Evolutionary conservation across 2,888 invertebrate species (phyloP).

Genomic region (Apotomis capreana): DNA sequence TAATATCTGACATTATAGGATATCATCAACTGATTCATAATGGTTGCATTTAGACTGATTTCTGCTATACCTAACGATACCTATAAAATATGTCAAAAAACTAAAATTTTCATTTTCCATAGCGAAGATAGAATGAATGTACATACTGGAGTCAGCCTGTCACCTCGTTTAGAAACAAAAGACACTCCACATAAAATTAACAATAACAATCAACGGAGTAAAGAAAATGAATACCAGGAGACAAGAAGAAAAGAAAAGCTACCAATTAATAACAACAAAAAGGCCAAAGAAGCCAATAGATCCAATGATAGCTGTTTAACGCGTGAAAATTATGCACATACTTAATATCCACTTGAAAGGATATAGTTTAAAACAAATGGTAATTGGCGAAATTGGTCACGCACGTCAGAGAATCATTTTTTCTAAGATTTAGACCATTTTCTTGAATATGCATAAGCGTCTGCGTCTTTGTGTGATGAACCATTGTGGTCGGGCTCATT

Average conservation of each 20-base stretch:
- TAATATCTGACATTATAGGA: not conserved
- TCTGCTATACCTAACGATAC: too few species aligned
- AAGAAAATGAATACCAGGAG: slow-evolving; percentile 22
- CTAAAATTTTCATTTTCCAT: slow-evolving; percentile 14
- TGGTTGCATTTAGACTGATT: too few species aligned
- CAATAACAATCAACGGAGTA: slow-evolving; percentile 22
- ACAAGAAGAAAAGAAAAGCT: slow-evolving; percentile 41
- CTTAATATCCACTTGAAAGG: slow-evolving; percentile 51
- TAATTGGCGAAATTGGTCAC: slow-evolving; percentile 68
- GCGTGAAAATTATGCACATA: slow-evolving; percentile 72
- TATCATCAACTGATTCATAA: too few species aligned
- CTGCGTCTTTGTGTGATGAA: slow-evolving; percentile 26
- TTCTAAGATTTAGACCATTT: slow-evolving; percentile 30
- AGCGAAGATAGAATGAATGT: not conserved
- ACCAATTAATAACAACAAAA: slow-evolving; percentile 44
- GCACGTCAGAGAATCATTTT: slow-evolving; percentile 47
- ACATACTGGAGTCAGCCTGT: slow-evolving; percentile 15
- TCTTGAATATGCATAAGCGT: slow-evolving; percentile 38
- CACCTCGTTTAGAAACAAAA: slow-evolving; percentile 30
- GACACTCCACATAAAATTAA: slow-evolving; percentile 7
- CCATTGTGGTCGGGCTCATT: slow-evolving; percentile 15
- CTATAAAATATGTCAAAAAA: not conserved
- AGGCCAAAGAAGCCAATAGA: slow-evolving; percentile 30
- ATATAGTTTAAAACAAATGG: slow-evolving; percentile 65
- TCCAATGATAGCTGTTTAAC: slow-evolving; percentile 43